Evolutionary conservation across 2,797 vertebrate genomes (phyloP), one percentile per base, ranked within the genome.

Genomic region (Leontocebus nigricollis): DNA sequence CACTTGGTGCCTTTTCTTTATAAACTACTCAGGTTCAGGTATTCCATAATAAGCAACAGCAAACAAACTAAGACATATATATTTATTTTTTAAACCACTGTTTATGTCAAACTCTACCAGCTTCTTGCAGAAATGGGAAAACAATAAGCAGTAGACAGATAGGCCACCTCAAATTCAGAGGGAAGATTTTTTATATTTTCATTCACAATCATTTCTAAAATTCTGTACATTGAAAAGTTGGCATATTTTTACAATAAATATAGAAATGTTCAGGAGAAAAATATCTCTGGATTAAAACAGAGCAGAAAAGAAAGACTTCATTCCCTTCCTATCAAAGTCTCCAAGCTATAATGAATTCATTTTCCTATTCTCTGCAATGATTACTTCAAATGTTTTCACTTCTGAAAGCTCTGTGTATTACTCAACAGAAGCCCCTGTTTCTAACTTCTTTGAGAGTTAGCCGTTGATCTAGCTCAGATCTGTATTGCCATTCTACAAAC

Each of bases 241-340:
- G 4, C 11, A 13, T n/a, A 5, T 15, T 94, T 81, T 89, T 94
- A 86, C 13, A 89, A 12, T 61, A 70, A 90, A 77, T 14, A 39
- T 30, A 73, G 85, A 70, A 55, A 79, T 26, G 13, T 81, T 84
- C 17, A 52, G 13, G 39, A 85, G 73, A 76, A 82, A 88, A 90
- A 55, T 41, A n/a, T 64, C 59, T 64, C 76, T 36, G 30, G 10
- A 90, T 46, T 92, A 61, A 94, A 96, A 50, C 8, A 73, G 86
- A n/a, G 26, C 14, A 61, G 33, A 33, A 72, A 72, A 17, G 22
- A 52, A 61, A 64, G 5, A 27, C n/a, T 57, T 75, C 36, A 41
- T 48, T 27, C 11, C 13, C 59, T 67, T 77, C 50, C 12, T 30
- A 55, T 57, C 77, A 30, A 27, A 36, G 12, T 41, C 59, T 90